Evolutionary conservation across 2,888 invertebrate species (phyloP).

Genomic region (Exephanes ischioxanthus): DNA sequence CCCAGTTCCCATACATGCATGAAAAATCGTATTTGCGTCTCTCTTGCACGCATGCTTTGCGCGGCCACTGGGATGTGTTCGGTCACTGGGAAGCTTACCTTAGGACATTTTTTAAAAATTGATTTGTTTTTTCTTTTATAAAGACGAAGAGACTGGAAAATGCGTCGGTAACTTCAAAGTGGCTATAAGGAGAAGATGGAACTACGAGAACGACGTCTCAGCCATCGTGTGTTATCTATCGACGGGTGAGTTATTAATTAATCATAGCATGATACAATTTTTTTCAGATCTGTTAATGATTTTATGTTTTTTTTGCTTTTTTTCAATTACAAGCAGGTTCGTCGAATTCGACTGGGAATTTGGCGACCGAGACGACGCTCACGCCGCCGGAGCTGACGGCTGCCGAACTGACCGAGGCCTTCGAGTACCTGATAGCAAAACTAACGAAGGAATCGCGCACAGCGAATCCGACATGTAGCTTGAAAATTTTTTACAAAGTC

Average conservation of each 20-base stretch:
- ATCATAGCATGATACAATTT: neutral
- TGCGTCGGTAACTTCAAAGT: constrained; percentile 93
- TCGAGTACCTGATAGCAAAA: constrained; percentile 87
- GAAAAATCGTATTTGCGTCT: no score
- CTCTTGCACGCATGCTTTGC: no score
- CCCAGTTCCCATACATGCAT: no score
- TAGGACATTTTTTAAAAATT: no score
- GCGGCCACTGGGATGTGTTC: no score
- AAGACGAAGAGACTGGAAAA: constrained; percentile 96
- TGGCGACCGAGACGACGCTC: constrained; percentile 80
- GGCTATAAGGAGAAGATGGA: constrained; percentile 94
- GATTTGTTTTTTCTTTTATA: constrained; percentile 72
- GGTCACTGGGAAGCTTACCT: no score
- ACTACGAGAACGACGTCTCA: constrained; percentile 94
- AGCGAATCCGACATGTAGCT: constrained; percentile 88
- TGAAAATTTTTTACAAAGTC: constrained; percentile 92
- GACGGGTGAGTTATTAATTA: constrained; percentile 86
- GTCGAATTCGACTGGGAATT: constrained; percentile 83
- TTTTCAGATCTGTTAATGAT: neutral
- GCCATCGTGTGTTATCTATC: constrained; percentile 94
- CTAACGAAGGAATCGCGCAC: constrained; percentile 86
- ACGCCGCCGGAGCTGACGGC: constrained; percentile 84
- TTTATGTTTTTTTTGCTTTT: neutral
- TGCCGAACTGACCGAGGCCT: constrained; percentile 86
- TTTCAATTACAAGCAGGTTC: constrained; percentile 76